Evolutionary conservation across 1,140 invertebrate species (phyloP), one percentile per base, ranked within the genome.

Genomic region (Metopolophium dirhodum): DNA sequence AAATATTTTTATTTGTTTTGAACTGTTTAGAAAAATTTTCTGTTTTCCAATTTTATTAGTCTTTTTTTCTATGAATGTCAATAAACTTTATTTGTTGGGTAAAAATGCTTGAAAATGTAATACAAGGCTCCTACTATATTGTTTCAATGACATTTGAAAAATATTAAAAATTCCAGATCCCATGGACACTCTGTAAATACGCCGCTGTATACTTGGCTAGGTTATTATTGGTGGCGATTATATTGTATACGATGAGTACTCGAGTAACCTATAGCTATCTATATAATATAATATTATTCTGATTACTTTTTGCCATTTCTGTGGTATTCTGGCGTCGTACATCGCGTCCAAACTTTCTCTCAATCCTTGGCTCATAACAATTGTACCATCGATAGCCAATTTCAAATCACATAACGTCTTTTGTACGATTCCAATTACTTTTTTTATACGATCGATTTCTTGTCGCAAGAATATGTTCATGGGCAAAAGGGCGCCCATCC

Each of bases 401-500:
- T 98, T 99, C 26, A 99, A 96, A 95, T 99, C 98, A 45, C 96
- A 96, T n/a, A 99, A 95, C 20, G 98, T 99, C 11, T 96, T 96
- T 83, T 97, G 96, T 4, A 98, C 98, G 68, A 97, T 96, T 94
- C 96, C 96, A 47, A 99, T 97, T 0, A 99, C 98, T 94, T 96
- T 96, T 94, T 98, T 97, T 96, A 99, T 99, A 87, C 99, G 96
- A 95, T 99, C 98, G 82, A 99, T 97, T 96, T 99, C 99, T 96
- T 99, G 98, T 93, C 98, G 96, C 88, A 98, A 95, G 95, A 99
- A 99, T 94, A 99, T 99, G 95, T 99, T 99, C 98, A 99, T 99
- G 0, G 99, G 98, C 83, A 99, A 95, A 86, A 99, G 96, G 8
- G 98, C 96, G 1, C 98, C 99, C 97, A 99, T 98, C 94, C 98